Percentiles rank a stretch among this genome's conserved stretches.
Evolutionary conservation across 2,113 vertebrate genomes (phyloP).

Genomic region (Xiphorhynchus elegans): DNA sequence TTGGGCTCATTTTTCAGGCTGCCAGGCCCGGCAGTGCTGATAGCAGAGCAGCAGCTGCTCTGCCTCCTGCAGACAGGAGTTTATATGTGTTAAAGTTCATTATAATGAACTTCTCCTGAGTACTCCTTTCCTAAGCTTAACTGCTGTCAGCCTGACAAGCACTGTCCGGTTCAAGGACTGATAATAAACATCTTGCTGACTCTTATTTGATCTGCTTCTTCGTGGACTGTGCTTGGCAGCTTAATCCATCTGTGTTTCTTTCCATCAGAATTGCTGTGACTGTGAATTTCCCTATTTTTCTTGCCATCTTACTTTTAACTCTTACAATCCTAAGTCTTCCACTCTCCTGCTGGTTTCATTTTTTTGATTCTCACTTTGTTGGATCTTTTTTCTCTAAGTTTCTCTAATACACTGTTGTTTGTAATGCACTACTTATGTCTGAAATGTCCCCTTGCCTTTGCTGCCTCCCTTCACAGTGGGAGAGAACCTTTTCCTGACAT

Average conservation of each 20-base stretch:
- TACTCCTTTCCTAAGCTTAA: background rate
- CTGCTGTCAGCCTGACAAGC: conserved; percentile 30
- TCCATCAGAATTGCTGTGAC: background rate
- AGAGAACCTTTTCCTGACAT: background rate
- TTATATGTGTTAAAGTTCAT: background rate
- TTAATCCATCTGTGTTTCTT: conserved; percentile 15
- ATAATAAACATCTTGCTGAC: conserved; percentile 27
- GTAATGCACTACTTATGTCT: background rate
- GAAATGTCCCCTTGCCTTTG: background rate
- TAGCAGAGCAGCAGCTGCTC: conserved; percentile 46
- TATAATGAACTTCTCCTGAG: conserved; percentile 3
- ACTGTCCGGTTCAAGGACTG: conserved; percentile 35
- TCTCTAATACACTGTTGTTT: background rate
- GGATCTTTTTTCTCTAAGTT: background rate
- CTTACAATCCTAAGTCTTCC: background rate
- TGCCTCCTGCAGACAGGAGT: background rate
- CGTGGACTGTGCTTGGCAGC: conserved; percentile 18
- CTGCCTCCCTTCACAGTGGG: background rate
- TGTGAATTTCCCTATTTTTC: background rate
- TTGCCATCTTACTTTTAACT: background rate
- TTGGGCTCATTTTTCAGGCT: background rate
- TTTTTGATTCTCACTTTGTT: background rate
- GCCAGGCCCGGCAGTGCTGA: background rate
- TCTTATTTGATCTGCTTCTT: background rate
- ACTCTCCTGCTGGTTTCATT: background rate